Percentiles rank a stretch among this genome's conserved stretches.
Evolutionary conservation across 2,888 invertebrate genomes (phyloP).

Genomic region (Melikaiella ostensackeni): DNA sequence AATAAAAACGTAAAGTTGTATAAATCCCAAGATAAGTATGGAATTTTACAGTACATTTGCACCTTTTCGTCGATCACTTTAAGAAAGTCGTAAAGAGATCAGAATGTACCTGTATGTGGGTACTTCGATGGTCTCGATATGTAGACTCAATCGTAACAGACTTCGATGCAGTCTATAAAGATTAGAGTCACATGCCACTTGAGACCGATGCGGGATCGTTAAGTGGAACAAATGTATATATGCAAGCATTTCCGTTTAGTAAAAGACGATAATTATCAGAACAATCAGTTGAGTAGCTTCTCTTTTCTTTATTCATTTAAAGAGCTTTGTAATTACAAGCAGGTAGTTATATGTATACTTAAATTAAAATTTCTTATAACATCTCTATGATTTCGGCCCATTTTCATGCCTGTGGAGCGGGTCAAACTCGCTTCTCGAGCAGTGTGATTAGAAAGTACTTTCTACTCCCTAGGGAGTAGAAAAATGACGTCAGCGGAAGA

Average conservation of each 20-base stretch:
- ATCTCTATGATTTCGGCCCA: no score
- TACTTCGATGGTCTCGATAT: conserved; percentile 42
- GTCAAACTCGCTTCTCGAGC: no score
- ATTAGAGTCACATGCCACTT: conserved; percentile 43
- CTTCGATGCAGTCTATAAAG: conserved; percentile 50
- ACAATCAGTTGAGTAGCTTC: neutral
- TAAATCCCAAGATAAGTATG: neutral
- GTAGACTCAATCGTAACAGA: conserved; percentile 49
- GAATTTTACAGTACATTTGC: conserved; percentile 1
- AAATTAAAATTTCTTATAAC: no score
- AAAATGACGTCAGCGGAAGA: no score
- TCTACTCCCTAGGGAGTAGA: no score
- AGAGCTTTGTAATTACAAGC: neutral
- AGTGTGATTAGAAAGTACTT: no score
- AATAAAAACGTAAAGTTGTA: neutral
- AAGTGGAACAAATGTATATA: neutral
- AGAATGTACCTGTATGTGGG: conserved; percentile 15
- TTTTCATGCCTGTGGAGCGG: no score
- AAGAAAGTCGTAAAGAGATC: conserved; percentile 18
- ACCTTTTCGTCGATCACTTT: conserved; percentile 1
- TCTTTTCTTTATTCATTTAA: neutral
- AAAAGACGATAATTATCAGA: neutral
- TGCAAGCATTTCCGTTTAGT: neutral
- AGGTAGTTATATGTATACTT: neutral
- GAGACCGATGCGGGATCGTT: conserved; percentile 24